Conservation (phyloP, 2,888 invertebrate species). For the Ophion ventricosus region DNA sequence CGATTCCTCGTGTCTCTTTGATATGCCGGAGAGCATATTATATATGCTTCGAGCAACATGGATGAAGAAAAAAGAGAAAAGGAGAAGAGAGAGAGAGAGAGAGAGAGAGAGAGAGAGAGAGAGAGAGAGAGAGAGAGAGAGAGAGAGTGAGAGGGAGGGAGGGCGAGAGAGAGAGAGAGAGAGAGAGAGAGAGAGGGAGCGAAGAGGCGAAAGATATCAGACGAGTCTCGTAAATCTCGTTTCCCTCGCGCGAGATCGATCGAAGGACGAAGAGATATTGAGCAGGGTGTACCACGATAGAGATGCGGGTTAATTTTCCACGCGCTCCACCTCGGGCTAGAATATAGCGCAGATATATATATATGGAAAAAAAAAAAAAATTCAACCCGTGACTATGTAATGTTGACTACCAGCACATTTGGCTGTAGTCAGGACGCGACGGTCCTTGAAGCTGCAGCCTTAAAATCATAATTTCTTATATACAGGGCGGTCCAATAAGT, state of each 20-base stretch:
- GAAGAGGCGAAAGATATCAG: background rate
- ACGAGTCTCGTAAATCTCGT: conserved; percentile 42
- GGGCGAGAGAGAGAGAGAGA: background rate
- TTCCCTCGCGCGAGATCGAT: conserved; percentile 39
- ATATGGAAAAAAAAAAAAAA: background rate
- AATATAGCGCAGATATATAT: background rate
- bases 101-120: background rate
- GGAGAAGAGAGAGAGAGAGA: background rate
- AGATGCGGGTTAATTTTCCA: conserved; percentile 8
- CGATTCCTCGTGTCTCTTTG: conserved; percentile 2
- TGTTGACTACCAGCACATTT: background rate
- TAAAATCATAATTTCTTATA: background rate
- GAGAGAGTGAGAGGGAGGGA: background rate
- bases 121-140: background rate
- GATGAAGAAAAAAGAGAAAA: background rate
- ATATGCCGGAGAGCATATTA: conserved; percentile 14
- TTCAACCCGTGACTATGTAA: background rate
- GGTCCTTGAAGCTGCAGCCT: too few species aligned
- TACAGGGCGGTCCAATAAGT: too few species aligned
- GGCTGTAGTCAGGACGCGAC: background rate
- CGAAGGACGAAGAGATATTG: conserved; percentile 22
- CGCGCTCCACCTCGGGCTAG: conserved; percentile 20
- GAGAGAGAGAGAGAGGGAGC: background rate
- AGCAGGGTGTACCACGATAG: conserved; percentile 22
- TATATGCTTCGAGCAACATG: background rate